Conservation (phyloP, 2,113 vertebrate species). For the Takifugu flavidus region DNA sequence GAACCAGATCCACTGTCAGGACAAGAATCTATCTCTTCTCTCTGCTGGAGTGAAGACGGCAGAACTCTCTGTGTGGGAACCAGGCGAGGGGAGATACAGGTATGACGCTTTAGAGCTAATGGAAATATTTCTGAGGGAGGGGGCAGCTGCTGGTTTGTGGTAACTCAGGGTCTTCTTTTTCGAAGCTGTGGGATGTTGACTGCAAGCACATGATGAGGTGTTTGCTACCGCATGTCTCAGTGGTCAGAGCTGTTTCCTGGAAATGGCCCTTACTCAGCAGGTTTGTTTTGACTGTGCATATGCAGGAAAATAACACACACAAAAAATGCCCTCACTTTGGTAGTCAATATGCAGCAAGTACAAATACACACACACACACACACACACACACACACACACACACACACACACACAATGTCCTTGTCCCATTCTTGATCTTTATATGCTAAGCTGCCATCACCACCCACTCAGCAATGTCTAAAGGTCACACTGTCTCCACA, state of each 20-base stretch:
- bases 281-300: conserved; percentile 35
- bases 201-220: conserved; percentile 65
- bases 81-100: conserved; percentile 76
- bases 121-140: neutral
- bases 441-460: too few relatives aligned
- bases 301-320: too few relatives aligned
- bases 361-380: too few relatives aligned
- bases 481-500: neutral
- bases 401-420: too few relatives aligned
- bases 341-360: too few relatives aligned
- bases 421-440: too few relatives aligned
- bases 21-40: conserved; percentile 57
- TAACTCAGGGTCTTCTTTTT: conserved; percentile 33
- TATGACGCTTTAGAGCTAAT: conserved; percentile 13
- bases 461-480: too few relatives aligned
- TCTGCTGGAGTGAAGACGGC: conserved; percentile 77
- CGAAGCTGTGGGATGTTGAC: conserved; percentile 78
- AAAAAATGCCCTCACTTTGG: too few relatives aligned
- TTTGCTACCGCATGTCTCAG: conserved; percentile 71
- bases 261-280: conserved; percentile 80
- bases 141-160: conserved; percentile 28
- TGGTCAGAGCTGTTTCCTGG: conserved; percentile 77
- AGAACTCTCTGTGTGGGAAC: conserved; percentile 73
- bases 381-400: too few relatives aligned
- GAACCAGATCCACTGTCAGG: conserved; percentile 32